Evolutionary conservation across 2,888 invertebrate genomes (phyloP).

Genomic region (Sphecodes monilicornis): DNA sequence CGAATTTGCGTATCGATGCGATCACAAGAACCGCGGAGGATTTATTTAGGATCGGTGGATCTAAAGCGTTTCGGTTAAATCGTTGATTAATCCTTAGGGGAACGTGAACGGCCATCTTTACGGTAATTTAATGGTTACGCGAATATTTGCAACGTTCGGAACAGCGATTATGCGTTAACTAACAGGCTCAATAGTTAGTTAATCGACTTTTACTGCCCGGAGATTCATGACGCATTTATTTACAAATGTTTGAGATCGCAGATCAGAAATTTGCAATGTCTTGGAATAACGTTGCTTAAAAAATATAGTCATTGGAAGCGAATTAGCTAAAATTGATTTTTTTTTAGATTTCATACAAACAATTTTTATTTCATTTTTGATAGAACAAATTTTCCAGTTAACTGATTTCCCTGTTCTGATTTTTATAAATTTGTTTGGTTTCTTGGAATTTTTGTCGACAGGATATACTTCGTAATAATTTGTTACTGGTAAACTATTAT

Average conservation of each 20-base stretch:
- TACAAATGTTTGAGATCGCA: slow-evolving; percentile 40
- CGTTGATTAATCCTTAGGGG: slow-evolving; percentile 16
- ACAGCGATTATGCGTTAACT: slow-evolving; percentile 46
- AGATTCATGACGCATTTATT: slow-evolving; percentile 45
- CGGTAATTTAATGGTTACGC: slow-evolving; percentile 43
- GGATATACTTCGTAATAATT: background rate
- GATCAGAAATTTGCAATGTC: slow-evolving; percentile 1
- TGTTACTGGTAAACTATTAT: background rate
- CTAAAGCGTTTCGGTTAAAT: slow-evolving; percentile 44
- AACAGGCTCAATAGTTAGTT: slow-evolving; percentile 20
- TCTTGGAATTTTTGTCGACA: background rate
- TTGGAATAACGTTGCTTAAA: background rate
- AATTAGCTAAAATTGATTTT: background rate
- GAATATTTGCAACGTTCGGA: slow-evolving; percentile 54
- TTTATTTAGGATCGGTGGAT: slow-evolving; percentile 14
- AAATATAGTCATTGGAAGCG: background rate
- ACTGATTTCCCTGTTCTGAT: too few relatives aligned
- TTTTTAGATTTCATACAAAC: background rate
- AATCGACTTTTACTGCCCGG: slow-evolving; percentile 32
- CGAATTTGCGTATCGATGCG: slow-evolving; percentile 30
- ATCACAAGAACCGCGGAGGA: slow-evolving; percentile 13
- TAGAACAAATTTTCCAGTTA: too few relatives aligned
- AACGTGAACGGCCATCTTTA: slow-evolving; percentile 31
- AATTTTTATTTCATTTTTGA: background rate
- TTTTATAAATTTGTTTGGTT: too few relatives aligned